Conservation (phyloP, 2,113 vertebrate species). For the Hassar affinis region DNA sequence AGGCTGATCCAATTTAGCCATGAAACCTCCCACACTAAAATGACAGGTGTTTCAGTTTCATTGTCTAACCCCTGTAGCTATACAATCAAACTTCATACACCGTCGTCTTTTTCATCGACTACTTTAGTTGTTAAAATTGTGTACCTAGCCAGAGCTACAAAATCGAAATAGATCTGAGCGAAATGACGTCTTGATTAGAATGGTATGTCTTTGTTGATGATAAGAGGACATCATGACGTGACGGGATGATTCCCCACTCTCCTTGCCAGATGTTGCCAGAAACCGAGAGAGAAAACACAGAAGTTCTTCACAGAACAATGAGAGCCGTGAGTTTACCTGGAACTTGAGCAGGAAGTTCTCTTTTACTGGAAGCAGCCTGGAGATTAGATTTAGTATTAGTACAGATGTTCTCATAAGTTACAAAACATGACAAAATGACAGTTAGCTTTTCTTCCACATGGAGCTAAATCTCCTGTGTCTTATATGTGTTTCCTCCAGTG, state of each 20-base stretch:
- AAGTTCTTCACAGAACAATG: not conserved
- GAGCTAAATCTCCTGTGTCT: not conserved
- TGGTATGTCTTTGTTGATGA: not conserved
- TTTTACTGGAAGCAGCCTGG: slow-evolving; percentile 90
- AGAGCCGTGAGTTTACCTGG: slow-evolving; percentile 75
- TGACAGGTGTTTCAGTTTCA: no score
- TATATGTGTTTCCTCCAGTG: not conserved
- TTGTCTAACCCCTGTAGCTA: no score
- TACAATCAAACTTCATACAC: no score
- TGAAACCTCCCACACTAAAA: no score
- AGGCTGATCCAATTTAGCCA: no score
- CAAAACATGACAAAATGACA: not conserved
- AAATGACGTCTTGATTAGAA: no score
- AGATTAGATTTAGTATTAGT: not conserved
- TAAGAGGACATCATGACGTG: not conserved
- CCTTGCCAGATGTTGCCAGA: not conserved
- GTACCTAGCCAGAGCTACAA: no score
- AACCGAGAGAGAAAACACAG: not conserved
- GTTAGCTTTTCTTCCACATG: not conserved
- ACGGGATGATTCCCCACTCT: not conserved
- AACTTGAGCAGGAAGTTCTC: slow-evolving; percentile 98
- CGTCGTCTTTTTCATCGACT: no score
- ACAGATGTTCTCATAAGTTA: not conserved
- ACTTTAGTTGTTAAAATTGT: no score
- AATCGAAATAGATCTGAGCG: no score